Evolutionary conservation across 2,888 invertebrate species (phyloP), one percentile per base, ranked within the genome.

Genomic region (Xanthia togata): DNA sequence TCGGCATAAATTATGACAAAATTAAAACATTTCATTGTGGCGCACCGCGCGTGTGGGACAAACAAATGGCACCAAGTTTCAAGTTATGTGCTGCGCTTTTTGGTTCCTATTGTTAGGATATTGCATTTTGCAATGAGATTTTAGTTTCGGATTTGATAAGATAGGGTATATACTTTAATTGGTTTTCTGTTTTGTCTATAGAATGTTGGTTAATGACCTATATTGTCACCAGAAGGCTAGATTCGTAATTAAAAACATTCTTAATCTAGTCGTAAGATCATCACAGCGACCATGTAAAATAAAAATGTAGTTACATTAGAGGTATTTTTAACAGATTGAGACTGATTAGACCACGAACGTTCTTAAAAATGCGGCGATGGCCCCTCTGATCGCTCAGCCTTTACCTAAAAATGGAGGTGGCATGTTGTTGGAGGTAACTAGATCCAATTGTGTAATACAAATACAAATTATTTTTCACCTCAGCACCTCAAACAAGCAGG

Each of bases 21-120:
- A 90, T 90, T 89, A 88, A 90, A 90, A 90, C 84, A 90, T 90
- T 88, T 86, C 81, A 79, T 71, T 70, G 82, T 73, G 67, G 79
- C 64, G 74, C 8, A 72, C 70, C 73, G 71, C 64, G 73, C 81
- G 83, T 78, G 87, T 82, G 76, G 76, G 50, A 62, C 62, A 76
- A 82, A 82, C 81, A 86, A 86, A 80, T 85, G 78, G 75, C 60
- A 26, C 12, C 14, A 5, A 8, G 65, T 65, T 74, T 60, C 60
- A 26, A 75, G 70, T 79, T 83, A 84, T 81, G 70, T 76, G 76
- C n/a, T 68, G 70, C 59, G 70, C 76, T 82, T 80, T 83, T 65
- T 75, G 63, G 55, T 20, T 26, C 23, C 68, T 57, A 76, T 81
- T 81, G 71, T 69, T 59, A 17, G 44, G 12, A 47, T 70, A 59